Evolutionary conservation across 2,797 vertebrate genomes (phyloP).

Genomic region (Sebastes hubbsi): DNA sequence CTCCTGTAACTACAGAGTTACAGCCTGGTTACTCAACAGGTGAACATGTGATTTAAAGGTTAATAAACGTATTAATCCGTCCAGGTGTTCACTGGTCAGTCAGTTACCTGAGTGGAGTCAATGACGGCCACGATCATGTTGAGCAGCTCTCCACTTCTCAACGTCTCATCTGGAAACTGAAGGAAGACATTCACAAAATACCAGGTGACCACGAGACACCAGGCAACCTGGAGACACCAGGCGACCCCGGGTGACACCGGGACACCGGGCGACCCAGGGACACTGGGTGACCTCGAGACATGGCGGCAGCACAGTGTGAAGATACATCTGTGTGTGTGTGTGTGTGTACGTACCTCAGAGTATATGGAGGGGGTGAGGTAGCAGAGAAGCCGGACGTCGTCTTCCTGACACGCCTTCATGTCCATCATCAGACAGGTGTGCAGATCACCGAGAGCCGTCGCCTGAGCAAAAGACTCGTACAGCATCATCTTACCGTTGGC

Average conservation of each 20-base stretch:
- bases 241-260: too few relatives aligned
- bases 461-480: constrained; percentile 96
- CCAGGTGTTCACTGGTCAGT: background rate
- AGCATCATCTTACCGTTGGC: constrained; percentile 96
- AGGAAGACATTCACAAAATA: background rate
- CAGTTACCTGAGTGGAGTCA: constrained; percentile 86
- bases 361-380: constrained; percentile 98
- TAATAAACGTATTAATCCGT: background rate
- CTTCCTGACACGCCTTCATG: constrained; percentile 98
- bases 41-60: background rate
- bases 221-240: fast-evolving
- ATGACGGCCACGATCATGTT: constrained; percentile 99
- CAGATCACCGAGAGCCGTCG: constrained; percentile 92
- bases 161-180: constrained; percentile 95
- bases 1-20: constrained; percentile 88
- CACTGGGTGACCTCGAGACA: background rate
- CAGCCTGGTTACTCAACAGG: background rate
- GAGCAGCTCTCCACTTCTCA: constrained; percentile 93
- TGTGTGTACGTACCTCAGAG: constrained; percentile 67
- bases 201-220: too few relatives aligned
- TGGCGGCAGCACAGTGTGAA: background rate
- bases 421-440: constrained; percentile 99
- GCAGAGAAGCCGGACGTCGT: constrained; percentile 92
- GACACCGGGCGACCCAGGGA: too few relatives aligned
- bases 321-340: background rate